Evolutionary conservation across 2,113 vertebrate species (phyloP).

Genomic region (Paradoxurus hermaphroditus): DNA sequence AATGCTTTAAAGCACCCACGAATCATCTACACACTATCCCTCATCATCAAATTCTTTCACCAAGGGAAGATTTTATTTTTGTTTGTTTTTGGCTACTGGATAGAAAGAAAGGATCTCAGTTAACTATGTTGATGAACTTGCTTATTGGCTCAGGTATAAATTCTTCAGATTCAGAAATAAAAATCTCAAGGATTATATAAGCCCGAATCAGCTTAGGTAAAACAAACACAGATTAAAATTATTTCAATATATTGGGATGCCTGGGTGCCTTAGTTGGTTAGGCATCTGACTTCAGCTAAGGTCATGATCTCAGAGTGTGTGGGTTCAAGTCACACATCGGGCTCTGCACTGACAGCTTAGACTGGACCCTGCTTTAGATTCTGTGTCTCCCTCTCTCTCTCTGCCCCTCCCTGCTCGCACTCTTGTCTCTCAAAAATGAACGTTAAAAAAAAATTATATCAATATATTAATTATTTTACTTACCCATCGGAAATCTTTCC

Average conservation of each 20-base stretch:
- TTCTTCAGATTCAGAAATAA: background rate
- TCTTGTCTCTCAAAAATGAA: too few relatives aligned
- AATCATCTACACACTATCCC: background rate
- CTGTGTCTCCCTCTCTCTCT: too few relatives aligned
- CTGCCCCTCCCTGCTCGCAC: too few relatives aligned
- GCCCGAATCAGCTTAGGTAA: background rate
- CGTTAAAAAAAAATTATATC: background rate
- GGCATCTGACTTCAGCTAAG: too few relatives aligned
- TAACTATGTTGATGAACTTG: background rate
- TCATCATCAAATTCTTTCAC: background rate
- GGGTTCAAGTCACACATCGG: too few relatives aligned
- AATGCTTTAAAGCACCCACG: background rate
- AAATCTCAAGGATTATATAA: background rate
- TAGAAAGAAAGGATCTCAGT: background rate
- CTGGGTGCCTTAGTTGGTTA: too few relatives aligned
- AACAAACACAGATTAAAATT: background rate
- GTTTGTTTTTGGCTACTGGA: background rate
- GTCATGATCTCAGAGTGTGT: too few relatives aligned
- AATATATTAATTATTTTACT: conserved; percentile 65
- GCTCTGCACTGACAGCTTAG: too few relatives aligned
- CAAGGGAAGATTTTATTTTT: background rate
- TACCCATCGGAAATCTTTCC: conserved; percentile 98
- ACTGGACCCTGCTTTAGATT: too few relatives aligned
- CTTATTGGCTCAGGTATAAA: background rate
- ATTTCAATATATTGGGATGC: background rate